These are phyloP conservation scores for Synanthedon tipuliformis DNA, from an alignment of 2,888 invertebrate species.

Conservation along the genomic window DNA sequence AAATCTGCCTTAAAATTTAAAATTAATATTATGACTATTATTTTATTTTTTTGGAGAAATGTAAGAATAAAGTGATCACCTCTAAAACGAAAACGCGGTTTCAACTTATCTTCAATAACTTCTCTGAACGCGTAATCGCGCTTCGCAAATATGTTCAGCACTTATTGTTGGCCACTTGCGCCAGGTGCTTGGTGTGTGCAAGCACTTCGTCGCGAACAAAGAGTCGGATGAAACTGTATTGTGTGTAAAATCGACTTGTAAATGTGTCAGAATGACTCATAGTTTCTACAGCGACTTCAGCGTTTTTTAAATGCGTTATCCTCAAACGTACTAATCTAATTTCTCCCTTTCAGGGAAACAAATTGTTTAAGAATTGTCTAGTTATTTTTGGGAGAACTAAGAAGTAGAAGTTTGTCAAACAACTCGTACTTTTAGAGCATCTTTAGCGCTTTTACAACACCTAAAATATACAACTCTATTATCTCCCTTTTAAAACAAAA, in stretches of 20 bases:
- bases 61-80: not conserved
- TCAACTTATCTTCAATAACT: slow-evolving; percentile 4
- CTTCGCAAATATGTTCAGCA: slow-evolving; percentile 62
- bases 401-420: too few species aligned
- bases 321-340: too few species aligned
- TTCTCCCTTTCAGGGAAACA: too few species aligned
- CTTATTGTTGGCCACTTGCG: slow-evolving; percentile 54
- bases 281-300: slow-evolving; percentile 12
- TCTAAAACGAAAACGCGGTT: not conserved
- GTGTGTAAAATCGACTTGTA: not conserved
- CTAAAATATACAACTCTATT: too few species aligned
- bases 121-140: slow-evolving; percentile 49
- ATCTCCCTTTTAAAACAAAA: too few species aligned
- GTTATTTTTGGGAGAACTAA: too few species aligned
- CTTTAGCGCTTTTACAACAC: too few species aligned
- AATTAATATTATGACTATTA: too few species aligned
- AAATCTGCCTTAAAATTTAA: too few species aligned
- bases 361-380: too few species aligned
- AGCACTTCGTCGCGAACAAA: slow-evolving; percentile 47
- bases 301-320: too few species aligned
- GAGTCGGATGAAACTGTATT: slow-evolving; percentile 34
- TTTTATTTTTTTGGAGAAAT: not conserved
- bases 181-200: slow-evolving; percentile 51
- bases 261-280: not conserved
- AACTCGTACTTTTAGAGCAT: too few species aligned